phyloP scores from a whole-genome alignment of 2,888 invertebrate genomes.

The Bellardia bayeri region DNA sequence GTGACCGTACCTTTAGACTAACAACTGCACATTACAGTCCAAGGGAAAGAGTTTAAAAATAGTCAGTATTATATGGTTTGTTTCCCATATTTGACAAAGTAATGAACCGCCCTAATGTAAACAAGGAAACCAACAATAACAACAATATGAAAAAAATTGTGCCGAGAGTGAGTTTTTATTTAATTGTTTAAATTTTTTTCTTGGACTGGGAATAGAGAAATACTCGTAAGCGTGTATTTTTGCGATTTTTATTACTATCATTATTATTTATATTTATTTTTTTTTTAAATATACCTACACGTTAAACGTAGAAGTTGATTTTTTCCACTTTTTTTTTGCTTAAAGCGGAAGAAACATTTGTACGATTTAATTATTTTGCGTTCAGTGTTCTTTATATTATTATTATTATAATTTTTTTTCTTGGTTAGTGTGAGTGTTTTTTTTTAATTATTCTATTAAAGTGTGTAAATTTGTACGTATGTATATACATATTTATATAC shows the following conservation, averaged over 20 bases:
- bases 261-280: constrained; percentile 27
- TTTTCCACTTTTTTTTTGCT: constrained; percentile 35
- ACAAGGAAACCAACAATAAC: background rate
- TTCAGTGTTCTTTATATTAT: constrained; percentile 52
- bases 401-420: background rate
- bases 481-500: background rate
- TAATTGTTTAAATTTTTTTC: constrained; percentile 33
- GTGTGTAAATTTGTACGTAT: constrained; percentile 28
- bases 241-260: constrained; percentile 48
- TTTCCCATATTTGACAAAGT: no score
- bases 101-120: background rate
- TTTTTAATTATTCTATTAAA: constrained; percentile 35
- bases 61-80: no score
- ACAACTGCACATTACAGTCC: no score
- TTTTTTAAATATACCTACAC: constrained; percentile 44
- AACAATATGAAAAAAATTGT: constrained; percentile 24
- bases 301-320: constrained; percentile 39
- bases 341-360: constrained; percentile 58
- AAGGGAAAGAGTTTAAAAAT: no score
- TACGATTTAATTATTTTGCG: constrained; percentile 56
- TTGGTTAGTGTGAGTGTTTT: constrained; percentile 4
- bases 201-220: constrained; percentile 33
- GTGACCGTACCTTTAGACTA: no score
- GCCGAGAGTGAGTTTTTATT: constrained; percentile 27
- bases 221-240: constrained; percentile 51